Evolutionary conservation across 2,113 vertebrate genomes (phyloP), one percentile per base, ranked within the genome.

Genomic region (Cephalopholis sonnerati): DNA sequence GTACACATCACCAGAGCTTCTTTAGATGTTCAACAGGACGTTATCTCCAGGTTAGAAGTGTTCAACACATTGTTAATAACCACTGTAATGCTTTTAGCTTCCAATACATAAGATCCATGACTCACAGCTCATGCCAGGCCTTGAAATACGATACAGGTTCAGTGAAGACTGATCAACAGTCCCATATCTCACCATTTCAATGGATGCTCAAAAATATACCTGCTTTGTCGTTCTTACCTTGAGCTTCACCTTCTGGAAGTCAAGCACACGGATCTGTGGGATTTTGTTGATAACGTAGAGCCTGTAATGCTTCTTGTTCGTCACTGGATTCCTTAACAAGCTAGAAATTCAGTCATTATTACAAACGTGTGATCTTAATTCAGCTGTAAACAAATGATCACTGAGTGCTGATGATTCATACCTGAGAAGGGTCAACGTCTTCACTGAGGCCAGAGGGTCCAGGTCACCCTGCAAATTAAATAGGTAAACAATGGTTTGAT

Each of bases 301-400:
- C 84, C 98, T 96, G 94, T 99, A 99, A 95, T 99, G 98, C 87
- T 99, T 99, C 96, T 99, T 99, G 93, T 98, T 99, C 67, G 98
- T 99, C 53, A 99, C 98, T 41, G 98, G 98, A 74, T 99, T 99
- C 89, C 98, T 96, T 82, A 99, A 95, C 87, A 99, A 92, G 46
- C 98, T 99, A 92, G 2, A 86, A 70, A 62, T 17, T 46, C 2
- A 83, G 24, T 3, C 0, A 46, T 53, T 5, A 39, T 54, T 39
- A 41, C 4, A 57, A 46, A 61, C 10, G 17, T 18, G 10, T 0
- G 16, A 57, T 61, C 36, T 65, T 1, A 29, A 25, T 20, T 55
- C 5, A 62, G 41, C 22, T 2, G 48, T 6, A 20, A 7, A 2
- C 5, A 18, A 12, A 17, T 24, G 0, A 66, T 54, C 0, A 68